A percentile compares a stretch with the other conserved stretches of the same genome.
Evolutionary conservation across 2,797 vertebrate genomes (phyloP).

Genomic region (Thamnophis elegans): DNA sequence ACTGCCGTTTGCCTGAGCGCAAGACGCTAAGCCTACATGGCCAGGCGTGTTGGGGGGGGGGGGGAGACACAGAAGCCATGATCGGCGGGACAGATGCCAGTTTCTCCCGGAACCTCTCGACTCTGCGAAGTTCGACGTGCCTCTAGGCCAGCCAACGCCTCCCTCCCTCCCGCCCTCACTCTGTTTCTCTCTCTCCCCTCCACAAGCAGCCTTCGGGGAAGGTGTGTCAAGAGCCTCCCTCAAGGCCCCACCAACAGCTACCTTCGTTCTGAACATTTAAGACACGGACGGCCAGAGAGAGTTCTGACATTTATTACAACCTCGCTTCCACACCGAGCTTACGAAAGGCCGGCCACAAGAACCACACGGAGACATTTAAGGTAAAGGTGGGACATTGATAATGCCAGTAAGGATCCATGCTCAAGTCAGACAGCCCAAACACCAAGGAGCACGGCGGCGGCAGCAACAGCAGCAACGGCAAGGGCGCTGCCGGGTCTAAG

Average conservation of each 20-base stretch:
- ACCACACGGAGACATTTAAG: conserved; percentile 65
- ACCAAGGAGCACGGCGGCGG: conserved; percentile 61
- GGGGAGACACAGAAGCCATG: conserved; percentile 38
- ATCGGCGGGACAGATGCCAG: conserved; percentile 66
- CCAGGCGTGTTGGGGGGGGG: conserved; percentile 39
- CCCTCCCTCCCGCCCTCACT: conserved; percentile 29
- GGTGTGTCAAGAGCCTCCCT: conserved; percentile 52
- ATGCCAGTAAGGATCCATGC: conserved; percentile 66
- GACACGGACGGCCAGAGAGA: neutral
- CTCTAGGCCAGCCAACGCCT: conserved; percentile 46
- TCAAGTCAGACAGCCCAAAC: conserved; percentile 71
- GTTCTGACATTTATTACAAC: conserved; percentile 53
- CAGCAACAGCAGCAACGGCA: neutral
- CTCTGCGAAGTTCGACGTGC: conserved; percentile 55
- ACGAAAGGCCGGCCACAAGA: conserved; percentile 69
- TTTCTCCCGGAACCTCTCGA: conserved; percentile 67
- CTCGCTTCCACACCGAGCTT: conserved; percentile 70
- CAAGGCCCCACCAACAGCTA: conserved; percentile 63
- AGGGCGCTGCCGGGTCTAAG: conserved; percentile 62
- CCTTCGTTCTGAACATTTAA: conserved; percentile 42
- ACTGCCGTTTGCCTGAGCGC: conserved; percentile 55
- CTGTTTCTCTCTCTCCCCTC: neutral
- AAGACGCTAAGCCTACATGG: conserved; percentile 32
- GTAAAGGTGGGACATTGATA: conserved; percentile 64
- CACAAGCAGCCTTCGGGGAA: conserved; percentile 58